Evolutionary conservation across 1,140 invertebrate species (phyloP).

Genomic region (Sinella curviseta): DNA sequence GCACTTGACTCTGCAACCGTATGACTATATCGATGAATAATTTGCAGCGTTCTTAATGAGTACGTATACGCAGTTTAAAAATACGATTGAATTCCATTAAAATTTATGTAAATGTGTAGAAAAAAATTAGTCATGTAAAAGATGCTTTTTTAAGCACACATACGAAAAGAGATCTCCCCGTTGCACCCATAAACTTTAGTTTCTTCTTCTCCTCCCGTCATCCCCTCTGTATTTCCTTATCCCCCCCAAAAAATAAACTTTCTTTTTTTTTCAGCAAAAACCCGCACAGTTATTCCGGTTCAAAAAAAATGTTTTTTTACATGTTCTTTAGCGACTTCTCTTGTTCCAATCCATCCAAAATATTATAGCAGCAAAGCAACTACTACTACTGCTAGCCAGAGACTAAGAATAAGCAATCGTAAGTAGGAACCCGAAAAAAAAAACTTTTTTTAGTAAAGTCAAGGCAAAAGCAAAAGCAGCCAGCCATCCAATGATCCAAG

Average conservation of each 20-base stretch:
- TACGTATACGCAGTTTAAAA: neutral
- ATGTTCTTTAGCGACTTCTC: neutral
- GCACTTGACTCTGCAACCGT: neutral
- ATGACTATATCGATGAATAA: neutral
- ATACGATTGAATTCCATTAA: neutral
- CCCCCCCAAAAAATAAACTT: neutral
- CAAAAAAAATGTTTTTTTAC: neutral
- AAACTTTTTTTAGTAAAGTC: slow-evolving; percentile 18
- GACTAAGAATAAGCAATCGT: neutral
- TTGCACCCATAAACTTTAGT: neutral
- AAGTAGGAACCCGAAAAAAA: neutral
- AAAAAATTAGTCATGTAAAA: neutral
- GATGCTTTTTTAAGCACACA: too few species aligned
- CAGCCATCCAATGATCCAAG: slow-evolving; percentile 20
- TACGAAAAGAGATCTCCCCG: neutral
- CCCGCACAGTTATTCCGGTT: neutral
- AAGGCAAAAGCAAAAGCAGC: slow-evolving; percentile 13
- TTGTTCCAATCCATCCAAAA: neutral
- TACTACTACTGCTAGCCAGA: too few species aligned
- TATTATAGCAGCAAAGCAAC: neutral
- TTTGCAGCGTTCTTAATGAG: too few species aligned
- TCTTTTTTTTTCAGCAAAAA: neutral
- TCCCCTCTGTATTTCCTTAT: neutral
- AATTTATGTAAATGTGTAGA: neutral
- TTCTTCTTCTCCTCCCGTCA: neutral